Evolutionary conservation across 2,113 vertebrate genomes (phyloP), one percentile per base, ranked within the genome.

Genomic region (Silurus meridionalis): DNA sequence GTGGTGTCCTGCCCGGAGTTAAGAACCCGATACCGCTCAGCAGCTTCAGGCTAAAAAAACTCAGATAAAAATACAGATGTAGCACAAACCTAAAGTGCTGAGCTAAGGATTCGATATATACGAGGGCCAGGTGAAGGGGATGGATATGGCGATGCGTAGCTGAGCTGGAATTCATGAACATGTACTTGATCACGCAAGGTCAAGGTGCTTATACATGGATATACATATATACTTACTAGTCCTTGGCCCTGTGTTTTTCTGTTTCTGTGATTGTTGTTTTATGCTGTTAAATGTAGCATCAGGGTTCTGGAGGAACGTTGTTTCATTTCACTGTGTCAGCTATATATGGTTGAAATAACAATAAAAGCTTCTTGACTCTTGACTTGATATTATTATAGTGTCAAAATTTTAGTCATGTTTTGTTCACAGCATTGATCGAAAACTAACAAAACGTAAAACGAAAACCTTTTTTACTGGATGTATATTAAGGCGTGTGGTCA

Each of bases 141-240:
- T 74, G 86, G 52, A 82, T 64, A 83, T 80, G 80, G 80, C 57
- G 60, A 87, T 83, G 83, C n/a, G 58, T 28, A 85, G 63, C 74
- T 75, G 89, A 67, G 74, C n/a, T 50, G 63, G 60, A 80, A 86
- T 81, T 87, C 74, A 86, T 87, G 67, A 77, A 83, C 64, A 71
- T 53, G 46, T 46, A 46, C 52, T 84, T 87, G 78, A 90, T 63
- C 88, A 85, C 57, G 69, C 37, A 72, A 10, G 15, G 71, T 50
- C 71, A 74, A 21, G 19, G 21, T 21, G 71, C 46, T 17, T 48
- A 19, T 71, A 7, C 17, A 2, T 69, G 9, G n/a, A 5, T 67
- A 37, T 37, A 2, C 37, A 37, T 37, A 37, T 37, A 37, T 37
- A 37, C 37, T 37, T 37, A 37, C 37, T 37, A 37, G 37, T 37